Conservation (phyloP, 2,113 vertebrate species). For the Toxotes chatareus region DNA sequence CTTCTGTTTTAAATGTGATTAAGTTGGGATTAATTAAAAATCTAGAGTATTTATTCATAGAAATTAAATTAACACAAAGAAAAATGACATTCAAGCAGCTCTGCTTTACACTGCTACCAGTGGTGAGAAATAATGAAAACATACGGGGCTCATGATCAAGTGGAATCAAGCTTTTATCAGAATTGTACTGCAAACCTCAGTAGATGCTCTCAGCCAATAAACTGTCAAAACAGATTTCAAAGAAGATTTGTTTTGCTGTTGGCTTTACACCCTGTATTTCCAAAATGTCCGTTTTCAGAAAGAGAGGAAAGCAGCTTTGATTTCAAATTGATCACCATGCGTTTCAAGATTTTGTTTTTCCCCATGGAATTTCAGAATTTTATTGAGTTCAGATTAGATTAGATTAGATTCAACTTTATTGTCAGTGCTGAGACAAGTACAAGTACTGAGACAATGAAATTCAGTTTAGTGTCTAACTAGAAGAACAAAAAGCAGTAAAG, state of each 20-base stretch:
- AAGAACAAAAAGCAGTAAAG: too few relatives aligned
- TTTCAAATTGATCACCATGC: not conserved
- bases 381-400: not conserved
- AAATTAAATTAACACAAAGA: slow-evolving; percentile 11
- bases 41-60: slow-evolving; percentile 9
- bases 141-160: slow-evolving; percentile 26
- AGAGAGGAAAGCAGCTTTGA: slow-evolving; percentile 14
- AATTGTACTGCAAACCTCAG: slow-evolving; percentile 12
- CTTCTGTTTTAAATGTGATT: slow-evolving; percentile 29
- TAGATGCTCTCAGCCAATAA: slow-evolving; percentile 29
- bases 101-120: slow-evolving; percentile 9
- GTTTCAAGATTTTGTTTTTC: not conserved
- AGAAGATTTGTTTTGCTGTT: slow-evolving; percentile 52
- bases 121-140: slow-evolving; percentile 34
- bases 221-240: slow-evolving; percentile 58
- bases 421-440: too few relatives aligned
- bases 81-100: slow-evolving; percentile 15
- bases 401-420: too few relatives aligned
- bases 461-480: too few relatives aligned
- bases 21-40: slow-evolving; percentile 7
- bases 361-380: not conserved
- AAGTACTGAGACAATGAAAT: too few relatives aligned
- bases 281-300: slow-evolving; percentile 32
- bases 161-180: slow-evolving; percentile 46
- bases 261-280: slow-evolving; percentile 28